Percentiles rank a stretch among this genome's conserved stretches.
phyloP scores from a whole-genome alignment of 2,888 invertebrate genomes.

The Patella depressa region DNA sequence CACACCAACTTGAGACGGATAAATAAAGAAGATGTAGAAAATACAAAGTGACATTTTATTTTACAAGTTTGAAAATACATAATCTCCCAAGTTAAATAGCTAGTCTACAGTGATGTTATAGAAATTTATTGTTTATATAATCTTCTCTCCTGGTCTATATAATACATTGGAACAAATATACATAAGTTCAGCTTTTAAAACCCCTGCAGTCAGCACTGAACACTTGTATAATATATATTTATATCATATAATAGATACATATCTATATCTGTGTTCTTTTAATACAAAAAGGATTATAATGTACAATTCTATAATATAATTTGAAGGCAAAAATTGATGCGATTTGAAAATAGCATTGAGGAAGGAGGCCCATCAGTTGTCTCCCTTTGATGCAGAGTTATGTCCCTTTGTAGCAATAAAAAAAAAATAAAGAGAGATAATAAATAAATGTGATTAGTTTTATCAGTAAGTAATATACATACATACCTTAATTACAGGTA shows the following conservation, averaged over 20 bases:
- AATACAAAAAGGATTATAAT: no score
- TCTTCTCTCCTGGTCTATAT: neutral
- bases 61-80: conserved; percentile 23
- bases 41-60: conserved; percentile 14
- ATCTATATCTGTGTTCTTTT: no score
- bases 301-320: no score
- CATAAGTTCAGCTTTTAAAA: neutral
- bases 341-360: no score
- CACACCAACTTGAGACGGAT: neutral
- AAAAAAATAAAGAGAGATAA: no score
- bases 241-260: no score
- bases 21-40: neutral
- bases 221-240: neutral
- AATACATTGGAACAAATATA: neutral
- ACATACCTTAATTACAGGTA: neutral
- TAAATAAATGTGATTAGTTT: no score
- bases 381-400: no score
- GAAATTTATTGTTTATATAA: neutral
- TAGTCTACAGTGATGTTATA: conserved; percentile 17
- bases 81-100: conserved; percentile 20
- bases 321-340: no score
- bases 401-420: no score
- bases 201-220: neutral
- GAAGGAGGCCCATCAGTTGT: no score
- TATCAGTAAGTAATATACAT: neutral